phyloP scores from a whole-genome alignment of 2,888 invertebrate genomes.

The Scaptomyza parva region DNA sequence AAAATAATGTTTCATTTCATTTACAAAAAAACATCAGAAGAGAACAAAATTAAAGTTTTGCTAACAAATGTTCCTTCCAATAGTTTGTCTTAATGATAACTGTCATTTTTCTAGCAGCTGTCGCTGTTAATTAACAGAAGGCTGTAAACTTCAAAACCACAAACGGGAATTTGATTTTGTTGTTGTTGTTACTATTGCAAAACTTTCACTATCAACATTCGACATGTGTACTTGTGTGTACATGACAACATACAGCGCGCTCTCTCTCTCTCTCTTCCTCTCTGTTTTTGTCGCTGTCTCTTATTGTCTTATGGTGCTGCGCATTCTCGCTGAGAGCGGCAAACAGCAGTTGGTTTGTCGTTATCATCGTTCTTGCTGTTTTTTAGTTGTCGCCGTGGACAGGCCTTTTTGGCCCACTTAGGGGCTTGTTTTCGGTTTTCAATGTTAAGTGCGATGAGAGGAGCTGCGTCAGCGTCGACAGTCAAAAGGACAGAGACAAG shows the following conservation, averaged over 20 bases:
- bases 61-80: neutral
- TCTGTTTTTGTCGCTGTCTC: constrained; percentile 16
- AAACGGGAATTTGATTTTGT: constrained; percentile 45
- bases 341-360: neutral
- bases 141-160: constrained; percentile 74
- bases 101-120: constrained; percentile 11
- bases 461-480: constrained; percentile 51
- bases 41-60: neutral
- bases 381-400: constrained; percentile 32
- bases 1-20: no score
- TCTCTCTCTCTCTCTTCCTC: constrained; percentile 7
- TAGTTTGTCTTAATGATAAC: neutral
- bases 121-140: constrained; percentile 23
- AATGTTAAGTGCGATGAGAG: constrained; percentile 72
- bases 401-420: constrained; percentile 71
- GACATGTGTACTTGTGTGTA: constrained; percentile 25
- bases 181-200: constrained; percentile 34
- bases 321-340: constrained; percentile 50
- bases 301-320: constrained; percentile 35
- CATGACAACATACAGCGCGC: constrained; percentile 6
- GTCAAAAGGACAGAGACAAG: constrained; percentile 32
- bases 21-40: no score
- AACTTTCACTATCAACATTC: constrained; percentile 71
- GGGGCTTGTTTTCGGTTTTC: constrained; percentile 79
- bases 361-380: constrained; percentile 16